Conservation (phyloP, 2,888 invertebrate genomes). For the Cephalotes varians region DNA sequence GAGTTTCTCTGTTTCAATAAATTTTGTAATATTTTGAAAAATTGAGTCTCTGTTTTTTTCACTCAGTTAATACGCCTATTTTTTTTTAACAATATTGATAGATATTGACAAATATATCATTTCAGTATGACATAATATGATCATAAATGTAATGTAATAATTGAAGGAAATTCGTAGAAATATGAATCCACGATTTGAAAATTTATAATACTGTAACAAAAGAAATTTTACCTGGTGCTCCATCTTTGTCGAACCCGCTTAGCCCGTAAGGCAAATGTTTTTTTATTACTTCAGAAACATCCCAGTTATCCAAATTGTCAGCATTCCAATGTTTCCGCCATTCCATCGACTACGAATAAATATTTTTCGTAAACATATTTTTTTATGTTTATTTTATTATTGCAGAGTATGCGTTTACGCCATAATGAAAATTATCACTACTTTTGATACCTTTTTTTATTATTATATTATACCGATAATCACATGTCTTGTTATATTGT, state of each 20-base stretch:
- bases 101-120: not conserved
- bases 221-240: slow-evolving; percentile 89
- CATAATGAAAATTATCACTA: not conserved
- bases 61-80: not conserved
- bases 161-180: not conserved
- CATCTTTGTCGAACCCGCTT: slow-evolving; percentile 93
- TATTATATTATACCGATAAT: not conserved
- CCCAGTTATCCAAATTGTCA: slow-evolving; percentile 90
- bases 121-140: not conserved
- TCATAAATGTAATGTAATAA: not conserved
- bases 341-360: slow-evolving; percentile 88
- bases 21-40: not conserved
- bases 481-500: not conserved
- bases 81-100: not conserved
- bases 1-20: not conserved
- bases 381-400: not conserved
- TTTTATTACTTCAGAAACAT: slow-evolving; percentile 90
- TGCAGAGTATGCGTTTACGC: not conserved
- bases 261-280: slow-evolving; percentile 93
- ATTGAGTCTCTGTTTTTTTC: not conserved
- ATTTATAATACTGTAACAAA: not conserved
- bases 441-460: not conserved
- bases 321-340: slow-evolving; percentile 93
- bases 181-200: not conserved
- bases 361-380: not conserved